These are phyloP conservation scores for Eucera pruinosa DNA, from an alignment of 2,888 invertebrate genomes.

Conservation along the genomic window DNA sequence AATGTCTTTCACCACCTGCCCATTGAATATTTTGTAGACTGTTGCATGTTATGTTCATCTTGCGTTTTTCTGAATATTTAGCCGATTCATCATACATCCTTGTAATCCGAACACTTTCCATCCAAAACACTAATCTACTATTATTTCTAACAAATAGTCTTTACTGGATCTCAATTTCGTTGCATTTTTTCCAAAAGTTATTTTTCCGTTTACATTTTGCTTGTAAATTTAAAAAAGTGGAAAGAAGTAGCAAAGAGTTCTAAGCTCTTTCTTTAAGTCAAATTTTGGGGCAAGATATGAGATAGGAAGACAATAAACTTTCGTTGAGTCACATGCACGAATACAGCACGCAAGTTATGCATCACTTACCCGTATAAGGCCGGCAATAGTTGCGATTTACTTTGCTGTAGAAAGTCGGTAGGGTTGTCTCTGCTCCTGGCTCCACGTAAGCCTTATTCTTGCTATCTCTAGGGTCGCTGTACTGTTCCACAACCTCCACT, in stretches of 20 bases:
- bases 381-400: constrained; percentile 86
- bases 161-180: no score
- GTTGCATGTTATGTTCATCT: no score
- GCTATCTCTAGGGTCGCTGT: constrained; percentile 90
- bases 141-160: no score
- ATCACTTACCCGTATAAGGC: constrained; percentile 85
- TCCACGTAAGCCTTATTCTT: constrained; percentile 82
- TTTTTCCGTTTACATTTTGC: neutral
- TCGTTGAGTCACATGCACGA: neutral
- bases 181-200: no score
- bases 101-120: neutral
- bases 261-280: neutral
- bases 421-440: constrained; percentile 82
- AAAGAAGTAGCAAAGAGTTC: neutral
- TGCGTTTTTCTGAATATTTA: no score
- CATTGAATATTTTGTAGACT: no score
- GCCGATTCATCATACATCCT: neutral
- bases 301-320: constrained; percentile 3
- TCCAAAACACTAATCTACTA: no score
- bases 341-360: constrained; percentile 9
- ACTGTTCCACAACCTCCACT: constrained; percentile 90
- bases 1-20: no score
- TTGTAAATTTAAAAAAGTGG: neutral
- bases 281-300: neutral
- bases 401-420: constrained; percentile 84